Evolutionary conservation across 2,888 invertebrate genomes (phyloP), one percentile per base, ranked within the genome.

Genomic region (Ophion ellenae): DNA sequence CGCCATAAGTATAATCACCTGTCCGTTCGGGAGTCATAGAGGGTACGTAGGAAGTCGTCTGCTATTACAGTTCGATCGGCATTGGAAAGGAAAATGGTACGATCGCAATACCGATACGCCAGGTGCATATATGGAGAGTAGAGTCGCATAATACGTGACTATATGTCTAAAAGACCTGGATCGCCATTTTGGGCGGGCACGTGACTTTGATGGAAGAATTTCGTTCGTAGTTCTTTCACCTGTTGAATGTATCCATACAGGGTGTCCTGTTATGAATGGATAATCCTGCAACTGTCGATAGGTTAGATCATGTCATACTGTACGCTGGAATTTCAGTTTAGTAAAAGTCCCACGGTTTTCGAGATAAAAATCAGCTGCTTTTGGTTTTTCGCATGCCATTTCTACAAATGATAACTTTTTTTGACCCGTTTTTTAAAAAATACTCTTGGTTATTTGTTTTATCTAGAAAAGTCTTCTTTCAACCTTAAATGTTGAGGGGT

Each of bases 181-280:
- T 89, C 75, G 78, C 88, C 88, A 89, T 88, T 83, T 85, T 64
- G 66, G 85, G 87, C 24, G 24, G 24, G 47, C 71, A 66, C 82
- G 79, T 82, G 80, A 74, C 83, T 80, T 76, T 85, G 80, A 85
- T 70, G 47, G 64, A 73, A 40, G 73, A 20, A 24, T 76, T 79
- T 76, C 53, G 75, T 71, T 28, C 73, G 77, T 73, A 63, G 77
- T 71, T 79, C 59, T 59, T 59, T 47, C 47, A 66, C 40, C 61
- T 32, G 32, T 14, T 24, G 70, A 45, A 59, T 53, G 57, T 61
- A 40, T 45, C n/a, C 47, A 14, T 32, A 32, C 32, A 4, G 32
- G 32, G 32, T 32, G 32, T 32, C 32, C 4, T 32, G 45, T 45
- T 45, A 45, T 6, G 11, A 9, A 11, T 45, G 45, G 10, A 45